Base-by-base conservation (phyloP, 2,113 vertebrate genomes). In the Trogon melanurus region DNA sequence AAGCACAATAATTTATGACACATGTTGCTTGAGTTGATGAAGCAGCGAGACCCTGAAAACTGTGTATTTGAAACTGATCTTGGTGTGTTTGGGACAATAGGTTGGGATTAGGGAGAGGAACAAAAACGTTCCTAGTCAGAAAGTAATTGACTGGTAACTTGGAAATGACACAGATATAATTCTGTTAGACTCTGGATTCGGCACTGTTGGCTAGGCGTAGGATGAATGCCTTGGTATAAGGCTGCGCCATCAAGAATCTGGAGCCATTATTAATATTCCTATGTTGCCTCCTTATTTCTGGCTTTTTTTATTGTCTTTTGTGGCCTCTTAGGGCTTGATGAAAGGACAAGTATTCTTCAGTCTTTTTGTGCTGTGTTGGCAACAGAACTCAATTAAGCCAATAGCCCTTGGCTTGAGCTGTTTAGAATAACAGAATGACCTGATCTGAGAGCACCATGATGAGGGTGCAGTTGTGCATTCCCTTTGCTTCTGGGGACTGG, bases 11-110 rank as follows among this genome's bases (percentile, higher is more conserved):
- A 97, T 97, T 97, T 98, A 97, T 87, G 74, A 17, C 65, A 83
- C 44, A 85, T 97, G 96, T 96, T 97, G 85, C 98, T 97, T 92
- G 62, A 88, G 58, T 94, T 97, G 94, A 97, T 97, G 94, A 98
- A 98, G 97, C 90, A 79, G 91, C 84, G 88, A 47, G 56, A 92
- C 64, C 60, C 86, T 97, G 88, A 95, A 93, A 94, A 70, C 71
- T 81, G 84, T 89, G 56, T 76, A 69, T 96, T 97, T 95, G 74
- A 75, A 91, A 96, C 61, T 91, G 89, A 97, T 97, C 97, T 98
- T 98, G 94, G 88, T 94, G 91, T 95, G 93, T 98, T 97, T 98
- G 95, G 32, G 34, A 18, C 29, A 14, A 5, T 13, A 27, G 6
- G 2, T 27, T 79, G 45, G 11, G 25, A 3, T 66, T 70, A 32